Conservation (phyloP, 1,140 invertebrate species). For the Dinoponera quadriceps region DNA sequence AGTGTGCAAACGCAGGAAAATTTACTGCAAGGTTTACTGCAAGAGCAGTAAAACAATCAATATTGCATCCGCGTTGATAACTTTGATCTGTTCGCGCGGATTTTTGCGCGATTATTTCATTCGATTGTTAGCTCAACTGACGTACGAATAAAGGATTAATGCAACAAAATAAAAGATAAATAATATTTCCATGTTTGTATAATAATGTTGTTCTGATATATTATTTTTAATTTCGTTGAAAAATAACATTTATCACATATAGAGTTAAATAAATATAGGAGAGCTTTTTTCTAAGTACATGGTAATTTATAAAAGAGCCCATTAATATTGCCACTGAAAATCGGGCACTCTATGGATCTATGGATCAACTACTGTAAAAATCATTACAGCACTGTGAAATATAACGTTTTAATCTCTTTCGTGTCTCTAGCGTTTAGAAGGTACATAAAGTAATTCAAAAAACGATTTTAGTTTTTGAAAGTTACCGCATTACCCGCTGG, state of each 20-base stretch:
- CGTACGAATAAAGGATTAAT: neutral
- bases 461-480: neutral
- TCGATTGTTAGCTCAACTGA: conserved; percentile 5
- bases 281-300: too few relatives aligned
- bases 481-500: neutral
- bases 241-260: too few relatives aligned
- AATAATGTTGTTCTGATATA: too few relatives aligned
- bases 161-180: conserved; percentile 15
- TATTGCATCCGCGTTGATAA: conserved; percentile 31
- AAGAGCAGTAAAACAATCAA: conserved; percentile 22
- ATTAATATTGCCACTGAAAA: too few relatives aligned
- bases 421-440: too few relatives aligned
- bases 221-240: too few relatives aligned
- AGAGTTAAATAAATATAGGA: too few relatives aligned
- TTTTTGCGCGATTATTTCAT: conserved; percentile 4
- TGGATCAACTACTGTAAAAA: too few relatives aligned
- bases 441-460: neutral
- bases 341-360: too few relatives aligned
- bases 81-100: neutral
- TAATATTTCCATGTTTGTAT: too few relatives aligned
- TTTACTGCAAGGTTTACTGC: conserved; percentile 20
- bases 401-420: neutral
- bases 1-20: neutral
- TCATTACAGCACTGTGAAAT: neutral
- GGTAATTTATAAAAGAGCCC: too few relatives aligned